Evolutionary conservation across 2,797 vertebrate species (phyloP).

Genomic region (Tokudaia tokunoshimensis): DNA sequence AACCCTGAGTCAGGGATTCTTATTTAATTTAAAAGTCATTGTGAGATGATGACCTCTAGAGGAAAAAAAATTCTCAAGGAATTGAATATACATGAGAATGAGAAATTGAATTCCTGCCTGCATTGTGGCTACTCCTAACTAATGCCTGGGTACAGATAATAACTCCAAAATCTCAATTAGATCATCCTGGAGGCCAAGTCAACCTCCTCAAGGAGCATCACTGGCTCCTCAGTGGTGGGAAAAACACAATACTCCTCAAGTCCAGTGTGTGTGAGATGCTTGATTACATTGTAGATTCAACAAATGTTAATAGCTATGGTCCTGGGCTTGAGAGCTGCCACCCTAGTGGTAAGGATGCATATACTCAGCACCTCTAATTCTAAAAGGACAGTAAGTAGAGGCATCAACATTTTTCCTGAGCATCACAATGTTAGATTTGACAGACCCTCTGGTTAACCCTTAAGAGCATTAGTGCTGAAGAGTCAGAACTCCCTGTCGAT

Average conservation of each 20-base stretch:
- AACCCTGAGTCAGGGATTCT: background rate
- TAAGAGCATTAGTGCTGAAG: background rate
- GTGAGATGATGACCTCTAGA: background rate
- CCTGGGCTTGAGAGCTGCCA: background rate
- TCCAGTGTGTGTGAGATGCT: background rate
- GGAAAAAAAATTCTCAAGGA: background rate
- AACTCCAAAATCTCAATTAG: background rate
- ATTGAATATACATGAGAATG: background rate
- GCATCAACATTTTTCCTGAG: background rate
- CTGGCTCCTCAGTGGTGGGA: background rate
- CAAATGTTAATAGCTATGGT: background rate
- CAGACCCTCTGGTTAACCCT: background rate
- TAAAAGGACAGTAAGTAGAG: background rate
- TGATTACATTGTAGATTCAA: constrained; percentile 16
- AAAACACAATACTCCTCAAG: background rate
- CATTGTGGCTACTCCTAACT: background rate
- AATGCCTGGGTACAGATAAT: background rate
- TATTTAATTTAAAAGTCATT: constrained; percentile 49
- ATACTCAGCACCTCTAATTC: background rate
- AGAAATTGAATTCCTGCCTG: background rate
- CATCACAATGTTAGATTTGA: background rate
- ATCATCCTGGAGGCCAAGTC: background rate
- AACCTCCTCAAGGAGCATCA: background rate
- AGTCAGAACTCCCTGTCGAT: background rate
- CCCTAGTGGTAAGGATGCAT: background rate